A percentile compares a stretch with the other conserved stretches of the same genome.
These are phyloP conservation scores for Uropetala carovei DNA, from an alignment of 2,888 invertebrate species.

Conservation along the genomic window DNA sequence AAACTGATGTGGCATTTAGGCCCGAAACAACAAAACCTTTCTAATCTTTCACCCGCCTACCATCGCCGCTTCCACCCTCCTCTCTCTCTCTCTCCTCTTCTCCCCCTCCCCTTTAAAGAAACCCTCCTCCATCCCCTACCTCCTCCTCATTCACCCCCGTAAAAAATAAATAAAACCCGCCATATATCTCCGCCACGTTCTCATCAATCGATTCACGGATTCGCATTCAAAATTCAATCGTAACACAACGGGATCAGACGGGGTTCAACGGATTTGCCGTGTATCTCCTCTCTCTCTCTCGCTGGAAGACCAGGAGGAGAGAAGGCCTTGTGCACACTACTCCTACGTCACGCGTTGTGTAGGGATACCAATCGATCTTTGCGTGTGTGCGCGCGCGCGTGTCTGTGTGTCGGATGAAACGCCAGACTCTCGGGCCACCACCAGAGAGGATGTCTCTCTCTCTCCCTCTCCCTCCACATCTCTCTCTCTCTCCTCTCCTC, in stretches of 20 bases:
- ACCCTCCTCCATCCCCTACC: not conserved
- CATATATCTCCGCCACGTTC: not conserved
- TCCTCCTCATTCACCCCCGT: not conserved
- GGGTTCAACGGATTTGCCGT: not conserved
- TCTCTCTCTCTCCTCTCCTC: not conserved
- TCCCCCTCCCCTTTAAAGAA: not conserved
- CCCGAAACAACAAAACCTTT: constrained; percentile 21
- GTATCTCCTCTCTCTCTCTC: constrained; percentile 23
- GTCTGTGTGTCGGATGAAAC: constrained; percentile 3
- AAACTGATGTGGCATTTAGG: constrained; percentile 28
- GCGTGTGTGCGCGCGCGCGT: not conserved
- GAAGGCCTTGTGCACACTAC: too few species aligned
- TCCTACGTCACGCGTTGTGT: not conserved
- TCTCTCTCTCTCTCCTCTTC: not conserved
- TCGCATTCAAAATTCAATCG: constrained; percentile 57
- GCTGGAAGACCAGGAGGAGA: not conserved
- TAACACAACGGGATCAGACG: not conserved
- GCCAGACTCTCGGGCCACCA: not conserved
- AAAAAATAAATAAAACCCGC: not conserved
- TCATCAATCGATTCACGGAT: constrained; percentile 19
- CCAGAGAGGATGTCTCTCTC: not conserved
- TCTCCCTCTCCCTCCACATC: not conserved
- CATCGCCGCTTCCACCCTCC: not conserved
- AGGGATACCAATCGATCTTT: not conserved
- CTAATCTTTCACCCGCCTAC: not conserved